Evolutionary conservation across 1,140 invertebrate genomes (phyloP), one percentile per base, ranked within the genome.

Genomic region (Triops longicaudatus): DNA sequence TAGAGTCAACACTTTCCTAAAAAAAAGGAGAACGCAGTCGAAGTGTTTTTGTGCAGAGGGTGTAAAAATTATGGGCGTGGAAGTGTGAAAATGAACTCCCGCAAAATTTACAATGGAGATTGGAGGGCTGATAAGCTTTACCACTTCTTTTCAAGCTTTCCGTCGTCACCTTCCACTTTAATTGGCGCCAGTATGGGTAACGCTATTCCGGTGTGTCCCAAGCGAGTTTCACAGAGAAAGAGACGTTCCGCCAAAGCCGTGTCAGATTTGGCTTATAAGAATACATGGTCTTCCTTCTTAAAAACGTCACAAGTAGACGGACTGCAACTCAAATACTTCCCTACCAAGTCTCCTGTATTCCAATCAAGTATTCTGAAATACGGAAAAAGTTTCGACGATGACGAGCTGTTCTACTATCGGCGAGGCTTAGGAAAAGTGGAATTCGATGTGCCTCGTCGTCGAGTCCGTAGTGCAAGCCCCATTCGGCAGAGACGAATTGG

Each of bases 271-370:
- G 73, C 76, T 1, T 77, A 77, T 41, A 77, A 44, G 26, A 73
- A 77, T 14, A 77, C 76, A 12, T 77, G 76, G 76, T 77, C 76
- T 4, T 77, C 76, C 14, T 73, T 77, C n/a, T n/a, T 77, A 27
- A 77, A 77, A 42, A 73, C 76, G 9, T 72, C 72, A 0, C 63
- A 77, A 43, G 37, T 28, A 14, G 76, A 77, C n/a, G 50, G 50
- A 7, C 50, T 63, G 17, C 37, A 77, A 28, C 26, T 77, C 6
- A 72, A 41, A 11, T 77, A 31, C n/a, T 77, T 77, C 41, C 76
- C 76, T 14, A 77, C 72, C 17, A 77, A 77, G 26, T 73, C 76
- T 28, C 76, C 76, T 26, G 72, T 73, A 22, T 44, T 43, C n/a
- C 31, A 73, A 31, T 73, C 72, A 22, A 31, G 63, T 41, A 73